Conservation (phyloP, 2,888 invertebrate species). For the Unio pictorum region DNA sequence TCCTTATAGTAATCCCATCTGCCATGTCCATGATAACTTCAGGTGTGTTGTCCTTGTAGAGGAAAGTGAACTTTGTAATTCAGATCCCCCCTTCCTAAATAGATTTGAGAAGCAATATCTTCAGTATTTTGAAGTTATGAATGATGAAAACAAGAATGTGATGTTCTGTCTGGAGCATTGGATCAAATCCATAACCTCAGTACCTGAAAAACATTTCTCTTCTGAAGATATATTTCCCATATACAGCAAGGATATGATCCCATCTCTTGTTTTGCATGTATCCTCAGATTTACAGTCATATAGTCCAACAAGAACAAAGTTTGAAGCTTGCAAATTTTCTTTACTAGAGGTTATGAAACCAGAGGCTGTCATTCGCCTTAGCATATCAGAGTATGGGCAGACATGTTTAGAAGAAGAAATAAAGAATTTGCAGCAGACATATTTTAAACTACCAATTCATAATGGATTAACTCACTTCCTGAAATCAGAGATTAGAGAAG, state of each 20-base stretch:
- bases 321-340: slow-evolving; percentile 1
- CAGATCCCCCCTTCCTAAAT: slow-evolving; percentile 56
- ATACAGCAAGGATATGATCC: slow-evolving; percentile 30
- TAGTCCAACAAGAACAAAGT: slow-evolving; percentile 7
- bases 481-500: background rate
- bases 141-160: slow-evolving; percentile 7
- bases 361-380: slow-evolving; percentile 29
- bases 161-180: slow-evolving; percentile 16
- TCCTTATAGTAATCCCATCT: slow-evolving; percentile 50
- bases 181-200: slow-evolving; percentile 9
- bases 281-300: background rate
- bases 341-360: slow-evolving; percentile 29
- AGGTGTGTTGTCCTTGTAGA: slow-evolving; percentile 52
- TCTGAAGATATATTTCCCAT: slow-evolving; percentile 32
- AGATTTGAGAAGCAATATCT: slow-evolving; percentile 60
- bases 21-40: slow-evolving; percentile 49
- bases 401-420: background rate
- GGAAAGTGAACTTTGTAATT: slow-evolving; percentile 33
- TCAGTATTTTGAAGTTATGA: slow-evolving; percentile 36
- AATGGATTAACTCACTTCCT: slow-evolving; percentile 26
- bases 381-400: background rate
- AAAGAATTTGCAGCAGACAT: slow-evolving; percentile 9
- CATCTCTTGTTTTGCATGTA: slow-evolving; percentile 22
- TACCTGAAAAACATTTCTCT: slow-evolving; percentile 10
- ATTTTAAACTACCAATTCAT: slow-evolving; percentile 36